phyloP scores from a whole-genome alignment of 2,113 vertebrate genomes.

The Strigops habroptila region DNA sequence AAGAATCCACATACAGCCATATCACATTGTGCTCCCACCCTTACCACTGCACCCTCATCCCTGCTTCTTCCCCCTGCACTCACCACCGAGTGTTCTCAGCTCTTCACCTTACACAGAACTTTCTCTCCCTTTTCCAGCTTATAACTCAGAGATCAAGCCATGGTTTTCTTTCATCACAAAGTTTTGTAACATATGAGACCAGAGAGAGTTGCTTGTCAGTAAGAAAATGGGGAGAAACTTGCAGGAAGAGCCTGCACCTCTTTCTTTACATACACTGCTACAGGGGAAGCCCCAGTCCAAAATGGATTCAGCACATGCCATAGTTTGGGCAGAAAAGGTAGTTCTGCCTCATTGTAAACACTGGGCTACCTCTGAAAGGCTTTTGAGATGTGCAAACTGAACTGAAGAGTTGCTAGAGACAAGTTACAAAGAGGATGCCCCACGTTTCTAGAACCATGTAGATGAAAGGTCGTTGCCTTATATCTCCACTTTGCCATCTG shows the following conservation, averaged over 20 bases:
- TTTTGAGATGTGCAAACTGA: background rate
- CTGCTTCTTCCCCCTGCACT: background rate
- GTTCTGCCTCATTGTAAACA: background rate
- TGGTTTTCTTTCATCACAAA: background rate
- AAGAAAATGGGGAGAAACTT: background rate
- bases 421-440: background rate
- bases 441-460: background rate
- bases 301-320: background rate
- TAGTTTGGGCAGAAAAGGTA: background rate
- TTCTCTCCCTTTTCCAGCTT: background rate
- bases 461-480: background rate
- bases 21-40: background rate
- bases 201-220: background rate
- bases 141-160: background rate
- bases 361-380: background rate
- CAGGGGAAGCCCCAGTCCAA: background rate
- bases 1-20: background rate
- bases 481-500: background rate
- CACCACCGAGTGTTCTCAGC: background rate
- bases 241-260: background rate
- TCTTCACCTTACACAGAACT: background rate
- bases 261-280: background rate
- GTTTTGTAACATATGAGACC: background rate
- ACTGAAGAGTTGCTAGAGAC: background rate
- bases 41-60: background rate